A percentile compares a stretch with the other conserved stretches of the same genome.
phyloP scores from a whole-genome alignment of 2,888 invertebrate species.

The Cataglyphis cursor region DNA sequence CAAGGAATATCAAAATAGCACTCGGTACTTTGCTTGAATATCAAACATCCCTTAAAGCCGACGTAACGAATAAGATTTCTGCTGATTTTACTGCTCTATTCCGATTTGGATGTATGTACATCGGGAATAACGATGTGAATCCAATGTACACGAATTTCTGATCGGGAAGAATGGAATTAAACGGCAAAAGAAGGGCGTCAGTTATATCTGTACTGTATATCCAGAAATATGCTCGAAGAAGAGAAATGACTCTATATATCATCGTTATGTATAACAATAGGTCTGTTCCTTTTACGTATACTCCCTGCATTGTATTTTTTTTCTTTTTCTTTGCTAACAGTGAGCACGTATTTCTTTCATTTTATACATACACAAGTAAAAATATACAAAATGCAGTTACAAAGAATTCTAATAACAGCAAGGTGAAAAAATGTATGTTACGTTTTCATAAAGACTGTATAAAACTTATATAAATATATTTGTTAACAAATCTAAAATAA shows the following conservation, averaged over 20 bases:
- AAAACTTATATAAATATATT: not conserved
- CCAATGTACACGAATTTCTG: not conserved
- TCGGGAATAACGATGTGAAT: conserved; percentile 10
- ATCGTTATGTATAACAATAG: conserved; percentile 40
- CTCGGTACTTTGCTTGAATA: conserved; percentile 62
- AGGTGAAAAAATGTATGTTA: not conserved
- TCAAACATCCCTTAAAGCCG: conserved; percentile 64
- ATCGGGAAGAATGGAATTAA: conserved; percentile 39
- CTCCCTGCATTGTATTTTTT: conserved; percentile 15
- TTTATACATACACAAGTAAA: not conserved
- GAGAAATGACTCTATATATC: conserved; percentile 10
- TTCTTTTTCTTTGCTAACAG: not conserved
- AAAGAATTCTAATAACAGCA: conserved; percentile 7
- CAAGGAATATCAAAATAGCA: conserved; percentile 75
- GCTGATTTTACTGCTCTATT: conserved; percentile 27
- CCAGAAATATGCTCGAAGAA: not conserved
- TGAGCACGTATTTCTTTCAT: conserved; percentile 16
- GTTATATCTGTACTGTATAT: not conserved
- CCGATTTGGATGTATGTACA: conserved; percentile 1
- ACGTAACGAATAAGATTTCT: conserved; percentile 48
- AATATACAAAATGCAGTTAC: conserved; percentile 3
- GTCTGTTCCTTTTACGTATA: not conserved
- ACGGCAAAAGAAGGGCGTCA: conserved; percentile 2
- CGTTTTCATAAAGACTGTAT: not conserved
- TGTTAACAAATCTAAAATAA: not conserved